These are phyloP conservation scores for Eurypyga helias DNA, from an alignment of 2,113 vertebrate genomes.

Conservation along the genomic window DNA sequence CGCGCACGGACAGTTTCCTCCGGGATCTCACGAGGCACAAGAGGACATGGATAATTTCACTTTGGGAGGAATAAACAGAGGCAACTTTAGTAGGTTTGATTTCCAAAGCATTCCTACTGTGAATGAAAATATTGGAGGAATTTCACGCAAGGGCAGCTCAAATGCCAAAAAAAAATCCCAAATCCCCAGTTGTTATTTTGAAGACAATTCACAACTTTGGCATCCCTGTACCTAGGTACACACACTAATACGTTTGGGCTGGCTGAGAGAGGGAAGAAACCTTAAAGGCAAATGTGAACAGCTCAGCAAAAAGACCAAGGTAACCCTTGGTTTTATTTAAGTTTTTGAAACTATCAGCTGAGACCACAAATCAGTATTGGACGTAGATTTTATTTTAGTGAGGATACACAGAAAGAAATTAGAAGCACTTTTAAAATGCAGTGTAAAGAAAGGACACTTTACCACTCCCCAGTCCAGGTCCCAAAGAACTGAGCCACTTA, in stretches of 20 bases:
- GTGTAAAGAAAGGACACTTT: not conserved
- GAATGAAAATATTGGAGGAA: slow-evolving; percentile 17
- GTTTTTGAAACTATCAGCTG: not conserved
- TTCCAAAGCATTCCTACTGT: not conserved
- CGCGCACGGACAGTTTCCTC: not conserved
- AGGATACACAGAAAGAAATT: not conserved
- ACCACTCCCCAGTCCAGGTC: not conserved
- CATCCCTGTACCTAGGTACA: not conserved
- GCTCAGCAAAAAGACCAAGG: not conserved
- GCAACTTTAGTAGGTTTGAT: not conserved
- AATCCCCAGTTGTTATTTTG: not conserved
- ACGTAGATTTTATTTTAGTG: not conserved
- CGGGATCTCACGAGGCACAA: not conserved
- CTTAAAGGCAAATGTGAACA: not conserved
- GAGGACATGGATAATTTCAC: slow-evolving; percentile 27
- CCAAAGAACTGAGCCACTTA: slow-evolving; percentile 25
- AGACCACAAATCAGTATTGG: not conserved
- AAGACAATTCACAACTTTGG: not conserved
- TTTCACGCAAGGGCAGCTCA: not conserved
- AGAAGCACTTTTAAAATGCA: not conserved
- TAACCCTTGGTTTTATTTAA: not conserved
- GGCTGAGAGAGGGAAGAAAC: not conserved
- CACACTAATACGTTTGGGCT: not conserved
- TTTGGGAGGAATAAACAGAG: slow-evolving; percentile 21
- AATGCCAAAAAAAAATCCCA: slow-evolving; percentile 3